Evolutionary conservation across 2,113 vertebrate genomes (phyloP).

Genomic region (Rallus limicola): DNA sequence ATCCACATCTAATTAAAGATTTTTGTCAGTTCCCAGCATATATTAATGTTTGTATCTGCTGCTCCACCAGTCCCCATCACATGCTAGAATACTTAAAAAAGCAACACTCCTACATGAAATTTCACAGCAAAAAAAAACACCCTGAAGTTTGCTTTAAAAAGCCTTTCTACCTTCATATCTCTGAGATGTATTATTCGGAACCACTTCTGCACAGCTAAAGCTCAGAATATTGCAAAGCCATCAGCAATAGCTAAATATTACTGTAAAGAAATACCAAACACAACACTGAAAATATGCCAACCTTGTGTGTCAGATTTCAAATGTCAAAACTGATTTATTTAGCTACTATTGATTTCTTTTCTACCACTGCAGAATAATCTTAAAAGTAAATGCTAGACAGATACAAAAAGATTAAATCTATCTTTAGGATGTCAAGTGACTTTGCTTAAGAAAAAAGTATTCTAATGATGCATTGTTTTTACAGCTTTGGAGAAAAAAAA

Average conservation of each 20-base stretch:
- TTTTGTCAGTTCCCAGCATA: constrained; percentile 1
- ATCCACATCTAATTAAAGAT: not conserved
- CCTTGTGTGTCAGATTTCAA: not conserved
- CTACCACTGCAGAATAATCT: not conserved
- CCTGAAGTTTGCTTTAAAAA: constrained; percentile 1
- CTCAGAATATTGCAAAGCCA: not conserved
- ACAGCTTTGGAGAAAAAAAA: not conserved
- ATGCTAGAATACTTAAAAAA: constrained; percentile 34
- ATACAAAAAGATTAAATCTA: not conserved
- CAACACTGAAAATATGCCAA: not conserved
- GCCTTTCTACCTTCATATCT: not conserved
- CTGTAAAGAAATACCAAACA: not conserved
- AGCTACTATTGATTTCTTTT: not conserved
- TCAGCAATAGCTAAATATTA: not conserved
- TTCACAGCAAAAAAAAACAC: not conserved
- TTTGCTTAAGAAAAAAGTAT: not conserved
- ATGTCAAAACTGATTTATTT: not conserved
- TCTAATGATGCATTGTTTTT: not conserved
- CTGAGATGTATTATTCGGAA: not conserved
- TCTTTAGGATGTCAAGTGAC: not conserved
- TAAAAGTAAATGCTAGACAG: not conserved
- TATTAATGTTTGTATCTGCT: not conserved
- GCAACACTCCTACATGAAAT: constrained; percentile 41
- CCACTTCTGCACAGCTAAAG: not conserved
- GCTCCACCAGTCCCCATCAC: not conserved